These are phyloP conservation scores for Dasypolia templi DNA, from an alignment of 2,888 invertebrate genomes.

Conservation along the genomic window DNA sequence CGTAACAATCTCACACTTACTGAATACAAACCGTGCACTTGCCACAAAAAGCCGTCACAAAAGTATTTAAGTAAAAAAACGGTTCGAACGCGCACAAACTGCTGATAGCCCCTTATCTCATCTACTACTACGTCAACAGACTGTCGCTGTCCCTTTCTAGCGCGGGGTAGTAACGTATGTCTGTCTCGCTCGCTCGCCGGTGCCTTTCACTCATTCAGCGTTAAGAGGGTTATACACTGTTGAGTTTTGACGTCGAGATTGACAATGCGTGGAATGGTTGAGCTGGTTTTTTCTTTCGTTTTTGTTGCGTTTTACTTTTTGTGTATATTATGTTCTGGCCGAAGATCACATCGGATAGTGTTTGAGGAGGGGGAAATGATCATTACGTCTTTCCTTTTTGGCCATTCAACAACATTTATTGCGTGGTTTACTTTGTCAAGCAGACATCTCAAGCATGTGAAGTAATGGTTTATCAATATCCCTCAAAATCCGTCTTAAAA, in stretches of 20 bases:
- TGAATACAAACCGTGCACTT: slow-evolving; percentile 52
- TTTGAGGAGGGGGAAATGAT: neutral
- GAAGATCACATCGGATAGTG: neutral
- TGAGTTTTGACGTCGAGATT: slow-evolving; percentile 51
- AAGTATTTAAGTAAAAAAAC: slow-evolving; percentile 76
- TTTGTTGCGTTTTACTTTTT: too few species aligned
- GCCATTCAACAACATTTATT: neutral
- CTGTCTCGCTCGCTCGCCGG: slow-evolving; percentile 73
- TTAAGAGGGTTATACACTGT: slow-evolving; percentile 59
- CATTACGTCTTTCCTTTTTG: neutral
- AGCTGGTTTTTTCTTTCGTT: too few species aligned
- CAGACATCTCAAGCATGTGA: neutral
- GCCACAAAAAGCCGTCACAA: slow-evolving; percentile 59
- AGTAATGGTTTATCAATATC: neutral
- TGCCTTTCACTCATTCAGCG: slow-evolving; percentile 77
- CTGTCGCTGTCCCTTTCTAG: slow-evolving; percentile 77
- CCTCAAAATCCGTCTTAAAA: neutral
- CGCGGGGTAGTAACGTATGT: slow-evolving; percentile 66
- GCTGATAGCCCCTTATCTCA: slow-evolving; percentile 90
- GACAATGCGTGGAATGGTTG: slow-evolving; percentile 41
- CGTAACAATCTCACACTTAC: slow-evolving; percentile 30
- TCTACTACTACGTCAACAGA: slow-evolving; percentile 90
- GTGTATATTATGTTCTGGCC: neutral
- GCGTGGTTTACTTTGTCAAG: neutral
- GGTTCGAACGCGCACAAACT: slow-evolving; percentile 79